These are phyloP conservation scores for Heliothis virescens DNA, from an alignment of 1,140 invertebrate genomes.

Conservation along the genomic window DNA sequence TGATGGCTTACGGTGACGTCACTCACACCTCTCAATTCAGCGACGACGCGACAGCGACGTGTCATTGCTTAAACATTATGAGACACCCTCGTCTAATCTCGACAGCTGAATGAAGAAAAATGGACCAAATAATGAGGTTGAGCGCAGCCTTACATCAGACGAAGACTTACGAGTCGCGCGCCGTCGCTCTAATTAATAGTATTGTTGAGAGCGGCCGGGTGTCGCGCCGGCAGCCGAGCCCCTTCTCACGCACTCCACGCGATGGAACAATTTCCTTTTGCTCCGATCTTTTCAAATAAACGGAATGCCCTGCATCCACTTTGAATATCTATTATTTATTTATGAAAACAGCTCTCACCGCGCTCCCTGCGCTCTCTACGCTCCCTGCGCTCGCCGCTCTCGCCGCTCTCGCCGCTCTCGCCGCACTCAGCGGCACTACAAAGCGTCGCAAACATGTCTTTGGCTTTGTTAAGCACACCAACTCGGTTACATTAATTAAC, in stretches of 20 bases:
- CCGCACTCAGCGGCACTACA: neutral
- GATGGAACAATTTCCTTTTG: neutral
- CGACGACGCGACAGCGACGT: neutral
- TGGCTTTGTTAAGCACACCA: conserved; percentile 17
- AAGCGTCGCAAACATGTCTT: conserved; percentile 7
- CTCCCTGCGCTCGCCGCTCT: too few relatives aligned
- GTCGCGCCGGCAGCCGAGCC: too few relatives aligned
- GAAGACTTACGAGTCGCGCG: neutral
- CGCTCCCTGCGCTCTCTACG: too few relatives aligned
- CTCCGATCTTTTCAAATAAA: neutral
- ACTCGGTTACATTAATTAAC: conserved; percentile 35
- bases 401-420: too few relatives aligned
- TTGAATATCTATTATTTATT: neutral
- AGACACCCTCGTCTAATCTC: neutral
- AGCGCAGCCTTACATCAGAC: neutral
- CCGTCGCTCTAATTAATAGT: neutral
- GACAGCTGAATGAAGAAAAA: neutral
- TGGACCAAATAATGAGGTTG: neutral
- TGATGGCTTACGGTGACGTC: too few relatives aligned
- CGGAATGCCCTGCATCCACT: neutral
- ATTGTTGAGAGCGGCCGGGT: neutral
- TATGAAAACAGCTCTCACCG: too few relatives aligned
- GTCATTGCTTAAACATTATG: neutral
- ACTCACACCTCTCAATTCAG: neutral
- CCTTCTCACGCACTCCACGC: neutral